Conservation (phyloP, 64 coral and sea anemone genomes). For the Cladopsammia gracilis region DNA sequence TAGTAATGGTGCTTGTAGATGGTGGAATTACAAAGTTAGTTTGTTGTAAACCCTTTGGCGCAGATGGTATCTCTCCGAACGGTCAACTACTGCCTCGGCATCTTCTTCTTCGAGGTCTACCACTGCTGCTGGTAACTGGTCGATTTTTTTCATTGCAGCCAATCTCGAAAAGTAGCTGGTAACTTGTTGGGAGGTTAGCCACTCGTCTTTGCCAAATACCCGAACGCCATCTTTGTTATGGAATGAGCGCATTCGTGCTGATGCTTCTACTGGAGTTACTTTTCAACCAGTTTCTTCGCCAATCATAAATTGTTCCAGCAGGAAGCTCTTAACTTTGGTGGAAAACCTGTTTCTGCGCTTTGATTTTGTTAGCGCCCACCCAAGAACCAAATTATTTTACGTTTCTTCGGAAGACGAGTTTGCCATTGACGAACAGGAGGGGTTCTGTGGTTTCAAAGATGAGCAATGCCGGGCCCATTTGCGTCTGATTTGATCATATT, state of each 20-base stretch:
- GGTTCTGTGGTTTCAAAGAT: slow-evolving; percentile 37
- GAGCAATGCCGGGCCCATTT: slow-evolving; percentile 62
- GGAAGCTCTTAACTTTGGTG: slow-evolving; percentile 23
- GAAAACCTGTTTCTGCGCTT: slow-evolving; percentile 9
- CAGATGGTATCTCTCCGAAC: too few species aligned
- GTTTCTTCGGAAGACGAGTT: background rate
- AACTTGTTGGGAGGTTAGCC: slow-evolving; percentile 54
- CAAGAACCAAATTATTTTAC: background rate
- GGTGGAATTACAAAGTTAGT: background rate
- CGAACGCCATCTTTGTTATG: background rate
- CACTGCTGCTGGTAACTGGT: slow-evolving; percentile 18
- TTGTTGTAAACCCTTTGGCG: background rate
- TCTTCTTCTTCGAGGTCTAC: too few species aligned
- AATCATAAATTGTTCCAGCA: slow-evolving; percentile 48
- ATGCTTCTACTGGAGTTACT: slow-evolving; percentile 13
- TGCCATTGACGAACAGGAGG: slow-evolving; percentile 6
- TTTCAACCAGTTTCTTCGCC: slow-evolving; percentile 59
- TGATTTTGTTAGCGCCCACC: slow-evolving; percentile 41
- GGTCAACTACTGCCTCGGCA: too few species aligned
- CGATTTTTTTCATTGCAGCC: slow-evolving; percentile 27
- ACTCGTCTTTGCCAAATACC: slow-evolving; percentile 46
- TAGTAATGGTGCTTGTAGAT: background rate
- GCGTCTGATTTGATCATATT: slow-evolving; percentile 48
- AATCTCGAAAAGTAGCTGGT: slow-evolving; percentile 53
- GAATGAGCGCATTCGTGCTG: slow-evolving; percentile 5